Conservation (phyloP, 2,888 invertebrate genomes). For the Alloplasta piceator region DNA sequence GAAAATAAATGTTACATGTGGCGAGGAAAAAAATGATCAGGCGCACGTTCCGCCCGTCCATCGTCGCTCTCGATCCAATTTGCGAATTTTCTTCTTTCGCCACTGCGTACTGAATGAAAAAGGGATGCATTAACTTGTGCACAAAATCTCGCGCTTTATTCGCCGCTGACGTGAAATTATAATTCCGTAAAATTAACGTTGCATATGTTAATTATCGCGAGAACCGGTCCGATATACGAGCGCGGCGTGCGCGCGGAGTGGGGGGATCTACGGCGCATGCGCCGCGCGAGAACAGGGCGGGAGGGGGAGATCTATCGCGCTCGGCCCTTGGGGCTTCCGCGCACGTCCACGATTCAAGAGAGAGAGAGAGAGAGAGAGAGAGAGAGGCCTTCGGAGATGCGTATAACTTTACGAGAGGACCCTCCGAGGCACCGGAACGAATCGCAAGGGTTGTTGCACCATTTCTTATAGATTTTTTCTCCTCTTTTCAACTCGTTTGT, state of each 20-base stretch:
- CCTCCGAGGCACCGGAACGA: slow-evolving; percentile 25
- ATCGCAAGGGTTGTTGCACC: slow-evolving; percentile 7
- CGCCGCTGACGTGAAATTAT: slow-evolving; percentile 77
- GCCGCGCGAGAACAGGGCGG: slow-evolving; percentile 1
- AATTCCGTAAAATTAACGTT: slow-evolving; percentile 81
- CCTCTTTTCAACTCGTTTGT: too few species aligned
- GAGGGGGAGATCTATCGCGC: not conserved
- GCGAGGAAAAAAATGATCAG: slow-evolving; percentile 41
- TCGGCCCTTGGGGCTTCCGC: slow-evolving; percentile 40
- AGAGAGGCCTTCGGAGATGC: too few species aligned
- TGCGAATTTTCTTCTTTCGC: slow-evolving; percentile 39
- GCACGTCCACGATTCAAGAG: slow-evolving; percentile 16
- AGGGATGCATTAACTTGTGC: not conserved
- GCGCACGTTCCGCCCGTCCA: slow-evolving; percentile 70
- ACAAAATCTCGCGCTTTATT: slow-evolving; percentile 33
- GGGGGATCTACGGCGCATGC: slow-evolving; percentile 47
- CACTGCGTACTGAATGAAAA: slow-evolving; percentile 21
- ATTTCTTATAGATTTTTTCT: not conserved
- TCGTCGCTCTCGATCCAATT: slow-evolving; percentile 29
- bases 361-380: not conserved
- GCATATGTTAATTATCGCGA: slow-evolving; percentile 79
- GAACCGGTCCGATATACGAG: slow-evolving; percentile 75
- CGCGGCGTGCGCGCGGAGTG: not conserved
- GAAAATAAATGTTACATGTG: slow-evolving; percentile 25
- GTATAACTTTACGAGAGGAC: not conserved